Percentiles rank a stretch among this genome's conserved stretches.
phyloP scores from a whole-genome alignment of 2,797 vertebrate genomes.

The Pangasius mekongensis region DNA sequence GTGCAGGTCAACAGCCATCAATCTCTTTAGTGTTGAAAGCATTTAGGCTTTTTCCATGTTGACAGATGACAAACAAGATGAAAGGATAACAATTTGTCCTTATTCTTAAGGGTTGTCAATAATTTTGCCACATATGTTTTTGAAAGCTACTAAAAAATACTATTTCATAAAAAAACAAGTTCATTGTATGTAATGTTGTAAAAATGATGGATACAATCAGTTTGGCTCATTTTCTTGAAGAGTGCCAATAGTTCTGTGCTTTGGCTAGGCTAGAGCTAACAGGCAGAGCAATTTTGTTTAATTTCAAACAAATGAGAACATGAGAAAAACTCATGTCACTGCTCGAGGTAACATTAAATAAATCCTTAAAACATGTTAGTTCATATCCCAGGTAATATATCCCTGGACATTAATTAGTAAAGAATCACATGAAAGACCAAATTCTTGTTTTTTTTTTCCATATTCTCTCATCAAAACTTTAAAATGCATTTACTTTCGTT shows the following conservation, averaged over 20 bases:
- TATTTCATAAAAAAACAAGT: not conserved
- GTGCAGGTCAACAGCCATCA: not conserved
- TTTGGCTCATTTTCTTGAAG: not conserved
- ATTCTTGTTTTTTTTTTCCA: not conserved
- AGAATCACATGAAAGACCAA: not conserved
- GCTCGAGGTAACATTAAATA: not conserved
- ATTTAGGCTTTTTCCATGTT: not conserved
- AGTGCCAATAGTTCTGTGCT: not conserved
- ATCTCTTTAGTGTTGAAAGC: not conserved
- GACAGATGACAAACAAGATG: not conserved
- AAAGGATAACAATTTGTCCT: not conserved
- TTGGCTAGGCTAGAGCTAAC: not conserved
- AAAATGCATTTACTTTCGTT: not conserved
- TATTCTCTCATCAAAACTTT: not conserved
- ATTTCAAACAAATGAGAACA: not conserved
- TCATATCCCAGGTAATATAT: not conserved
- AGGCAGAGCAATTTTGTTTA: not conserved
- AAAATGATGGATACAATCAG: not conserved
- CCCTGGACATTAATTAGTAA: not conserved
- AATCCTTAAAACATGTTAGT: not conserved
- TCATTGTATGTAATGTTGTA: not conserved
- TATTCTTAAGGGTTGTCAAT: not conserved
- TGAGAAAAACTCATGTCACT: not conserved
- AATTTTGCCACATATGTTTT: not conserved
- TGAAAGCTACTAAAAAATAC: not conserved